phyloP scores from a whole-genome alignment of 2,888 invertebrate species.

The Apantesis nais region DNA sequence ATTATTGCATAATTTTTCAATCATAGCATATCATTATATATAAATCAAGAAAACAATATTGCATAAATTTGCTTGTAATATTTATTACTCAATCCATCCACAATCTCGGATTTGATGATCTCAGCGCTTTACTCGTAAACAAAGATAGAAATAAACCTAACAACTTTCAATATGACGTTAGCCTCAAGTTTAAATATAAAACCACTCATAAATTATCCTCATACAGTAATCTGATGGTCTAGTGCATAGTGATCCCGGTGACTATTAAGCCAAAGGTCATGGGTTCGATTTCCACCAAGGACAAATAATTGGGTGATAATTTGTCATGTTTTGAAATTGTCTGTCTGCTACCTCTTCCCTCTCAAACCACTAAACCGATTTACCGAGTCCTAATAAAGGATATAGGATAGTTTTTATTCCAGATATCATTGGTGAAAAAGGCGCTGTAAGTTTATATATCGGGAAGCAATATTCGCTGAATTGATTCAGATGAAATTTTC shows the following conservation, averaged over 20 bases:
- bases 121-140: conserved; percentile 2
- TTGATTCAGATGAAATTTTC: too few relatives aligned
- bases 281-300: background rate
- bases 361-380: too few relatives aligned
- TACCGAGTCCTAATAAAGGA: too few relatives aligned
- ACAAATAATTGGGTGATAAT: background rate
- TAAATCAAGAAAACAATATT: background rate
- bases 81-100: background rate
- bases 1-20: background rate
- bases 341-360: too few relatives aligned
- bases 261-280: background rate
- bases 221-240: background rate
- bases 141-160: background rate
- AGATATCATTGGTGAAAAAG: too few relatives aligned
- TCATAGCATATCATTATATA: too few relatives aligned
- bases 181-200: background rate
- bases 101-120: background rate
- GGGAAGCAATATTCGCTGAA: too few relatives aligned
- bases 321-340: too few relatives aligned
- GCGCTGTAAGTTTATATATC: too few relatives aligned
- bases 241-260: background rate
- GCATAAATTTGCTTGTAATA: background rate
- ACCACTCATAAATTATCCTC: background rate
- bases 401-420: too few relatives aligned
- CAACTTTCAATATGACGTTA: conserved; percentile 1